Percentiles rank a stretch among this genome's conserved stretches.
phyloP scores from a whole-genome alignment of 2,113 vertebrate species.

The Toxotes chatareus region DNA sequence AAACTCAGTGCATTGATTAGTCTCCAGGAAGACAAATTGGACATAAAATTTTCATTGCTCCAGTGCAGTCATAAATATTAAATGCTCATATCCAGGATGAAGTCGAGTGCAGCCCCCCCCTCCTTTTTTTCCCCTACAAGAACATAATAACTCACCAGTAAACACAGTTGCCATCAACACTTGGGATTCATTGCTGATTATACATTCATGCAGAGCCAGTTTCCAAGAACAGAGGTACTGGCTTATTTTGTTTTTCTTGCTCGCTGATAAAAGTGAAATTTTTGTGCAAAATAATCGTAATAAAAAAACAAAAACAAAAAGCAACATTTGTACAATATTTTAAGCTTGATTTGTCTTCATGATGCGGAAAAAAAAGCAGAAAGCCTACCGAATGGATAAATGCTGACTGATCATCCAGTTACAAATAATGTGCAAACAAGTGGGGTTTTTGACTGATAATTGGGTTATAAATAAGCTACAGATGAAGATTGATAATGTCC shows the following conservation, averaged over 20 bases:
- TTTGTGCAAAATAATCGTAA: neutral
- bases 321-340: neutral
- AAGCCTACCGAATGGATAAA: no score
- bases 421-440: no score
- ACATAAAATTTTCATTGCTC: slow-evolving; percentile 43
- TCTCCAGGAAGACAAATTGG: slow-evolving; percentile 42
- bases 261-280: neutral
- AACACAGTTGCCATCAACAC: neutral
- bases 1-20: slow-evolving; percentile 5
- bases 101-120: slow-evolving; percentile 4
- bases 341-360: neutral
- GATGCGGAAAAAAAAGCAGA: neutral
- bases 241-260: slow-evolving; percentile 7
- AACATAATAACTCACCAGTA: slow-evolving; percentile 18
- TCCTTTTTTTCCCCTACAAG: neutral
- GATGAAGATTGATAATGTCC: no score
- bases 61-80: slow-evolving; percentile 47
- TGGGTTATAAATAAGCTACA: no score
- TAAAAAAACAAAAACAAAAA: no score
- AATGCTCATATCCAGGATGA: slow-evolving; percentile 31
- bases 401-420: no score
- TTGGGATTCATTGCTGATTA: slow-evolving; percentile 1
- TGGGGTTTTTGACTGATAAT: no score
- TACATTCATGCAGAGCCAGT: neutral
- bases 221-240: neutral